These are phyloP conservation scores for Porites lobata DNA, from an alignment of 92 coral and sea anemone genomes.

Conservation along the genomic window DNA sequence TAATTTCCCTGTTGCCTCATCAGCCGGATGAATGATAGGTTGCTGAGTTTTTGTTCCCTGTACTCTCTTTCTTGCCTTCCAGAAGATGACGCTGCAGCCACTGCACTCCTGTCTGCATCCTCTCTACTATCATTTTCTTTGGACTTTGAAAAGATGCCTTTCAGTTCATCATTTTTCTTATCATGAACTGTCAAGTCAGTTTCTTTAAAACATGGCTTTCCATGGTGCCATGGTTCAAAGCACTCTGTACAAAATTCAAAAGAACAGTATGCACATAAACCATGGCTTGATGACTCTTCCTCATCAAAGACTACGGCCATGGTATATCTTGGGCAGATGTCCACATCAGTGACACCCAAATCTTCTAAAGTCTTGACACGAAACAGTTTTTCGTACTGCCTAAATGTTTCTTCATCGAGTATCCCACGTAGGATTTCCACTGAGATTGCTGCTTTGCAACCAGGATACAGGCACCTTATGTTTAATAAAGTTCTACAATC, in stretches of 20 bases:
- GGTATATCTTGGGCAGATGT: conserved; percentile 92
- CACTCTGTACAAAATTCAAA: conserved; percentile 96
- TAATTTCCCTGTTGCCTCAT: conserved; percentile 80
- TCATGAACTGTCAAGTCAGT: conserved; percentile 36
- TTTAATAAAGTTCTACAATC: conserved; percentile 75
- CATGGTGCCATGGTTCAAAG: conserved; percentile 86
- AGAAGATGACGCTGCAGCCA: background rate
- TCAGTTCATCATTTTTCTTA: background rate
- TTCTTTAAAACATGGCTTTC: conserved; percentile 70
- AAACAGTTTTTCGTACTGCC: conserved; percentile 86
- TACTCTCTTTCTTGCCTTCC: background rate
- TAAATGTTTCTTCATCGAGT: conserved; percentile 71
- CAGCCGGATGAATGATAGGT: conserved; percentile 59
- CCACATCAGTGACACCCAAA: conserved; percentile 78
- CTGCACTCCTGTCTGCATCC: background rate
- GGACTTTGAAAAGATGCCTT: background rate
- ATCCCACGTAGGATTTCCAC: conserved; percentile 81
- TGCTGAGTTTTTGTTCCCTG: conserved; percentile 32
- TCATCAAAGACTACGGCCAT: conserved; percentile 83
- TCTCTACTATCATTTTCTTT: conserved; percentile 36
- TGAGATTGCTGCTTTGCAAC: conserved; percentile 72
- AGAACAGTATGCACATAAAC: conserved; percentile 81
- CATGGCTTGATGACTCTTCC: conserved; percentile 78
- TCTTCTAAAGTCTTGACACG: conserved; percentile 81
- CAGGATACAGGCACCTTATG: conserved; percentile 78